Base-by-base conservation (phyloP, 2,113 vertebrate species). In the Chiloscyllium plagiosum region DNA sequence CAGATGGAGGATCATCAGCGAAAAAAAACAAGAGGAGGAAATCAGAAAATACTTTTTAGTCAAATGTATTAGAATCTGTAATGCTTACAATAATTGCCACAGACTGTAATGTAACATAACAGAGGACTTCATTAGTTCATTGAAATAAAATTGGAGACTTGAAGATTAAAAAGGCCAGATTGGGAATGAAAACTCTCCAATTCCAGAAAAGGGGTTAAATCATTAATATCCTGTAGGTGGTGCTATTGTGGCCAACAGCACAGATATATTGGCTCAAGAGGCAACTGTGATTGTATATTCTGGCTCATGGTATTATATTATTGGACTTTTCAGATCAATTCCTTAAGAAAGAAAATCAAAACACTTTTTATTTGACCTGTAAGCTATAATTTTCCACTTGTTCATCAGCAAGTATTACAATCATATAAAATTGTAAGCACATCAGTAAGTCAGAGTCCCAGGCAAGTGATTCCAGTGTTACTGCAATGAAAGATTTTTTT, bases 361-460 rank as follows among this genome's bases (percentile, higher is more conserved):
- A 94, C 52, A 94, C 92, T 69, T 47, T 94, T 94, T 94, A 94
- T 94, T 94, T 94, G 65, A 47, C 66, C 66, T 47, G 37, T 50
- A 94, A 70, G 66, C 93, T 70, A 94, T 70, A 94, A 94, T 94
- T 47, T 69, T 94, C 65, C 93, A 94, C 93, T 94, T 94, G 93
- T 69, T 69, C 93, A 94, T 94, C 93, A 70, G 93, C 66, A 94
- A 94, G 37, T 47, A 94, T 70, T 70, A 94, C 93, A 70, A 70
- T 94, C 93, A 94, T 47, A 94, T 61, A 94, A 92, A 92, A 92
- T 61, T 92, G 87, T 65, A 92, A 92, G 66, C 66, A 72, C 93
- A 94, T 70, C 68, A 94, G 66, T 94, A 70, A 42, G 65, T 24
- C 66, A 94, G 37, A 50, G 68, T 94, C 93, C 68, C 68, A 70